Conservation (phyloP, 2,888 invertebrate genomes). For the Caenorhabditis afra region DNA sequence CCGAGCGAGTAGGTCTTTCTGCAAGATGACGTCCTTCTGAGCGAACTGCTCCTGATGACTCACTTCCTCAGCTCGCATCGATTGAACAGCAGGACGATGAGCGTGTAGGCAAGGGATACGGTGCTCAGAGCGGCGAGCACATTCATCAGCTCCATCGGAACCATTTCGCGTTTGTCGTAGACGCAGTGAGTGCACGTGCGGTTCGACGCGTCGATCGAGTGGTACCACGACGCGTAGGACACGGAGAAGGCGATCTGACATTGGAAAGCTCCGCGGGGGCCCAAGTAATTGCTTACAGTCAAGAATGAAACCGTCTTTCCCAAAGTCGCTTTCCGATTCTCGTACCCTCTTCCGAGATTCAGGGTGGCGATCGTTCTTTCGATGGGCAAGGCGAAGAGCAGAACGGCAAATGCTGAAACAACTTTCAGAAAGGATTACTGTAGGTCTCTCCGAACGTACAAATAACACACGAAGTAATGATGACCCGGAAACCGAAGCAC, state of each 20-base stretch:
- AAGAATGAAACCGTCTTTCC: conserved; percentile 17
- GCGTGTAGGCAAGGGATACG: conserved; percentile 17
- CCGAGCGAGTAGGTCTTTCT: conserved; percentile 49
- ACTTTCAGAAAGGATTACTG: neutral
- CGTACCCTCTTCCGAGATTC: conserved; percentile 39
- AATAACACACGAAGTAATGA: conserved; percentile 15
- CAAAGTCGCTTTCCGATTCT: conserved; percentile 33
- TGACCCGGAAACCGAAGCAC: conserved; percentile 34
- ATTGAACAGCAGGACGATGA: conserved; percentile 31
- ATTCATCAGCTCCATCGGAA: conserved; percentile 27
- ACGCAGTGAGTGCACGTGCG: conserved; percentile 35
- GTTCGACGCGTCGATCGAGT: conserved; percentile 23
- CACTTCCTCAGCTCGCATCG: conserved; percentile 36
- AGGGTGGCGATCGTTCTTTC: conserved; percentile 42
- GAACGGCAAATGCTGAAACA: conserved; percentile 35
- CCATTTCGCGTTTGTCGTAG: conserved; percentile 23
- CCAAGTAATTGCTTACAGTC: conserved; percentile 18
- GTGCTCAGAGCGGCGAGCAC: conserved; percentile 9
- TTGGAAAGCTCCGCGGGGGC: neutral
- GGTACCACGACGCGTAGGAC: conserved; percentile 16
- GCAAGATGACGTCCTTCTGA: too few species aligned
- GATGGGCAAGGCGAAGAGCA: conserved; percentile 30
- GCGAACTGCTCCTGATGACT: neutral
- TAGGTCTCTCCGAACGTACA: too few species aligned
- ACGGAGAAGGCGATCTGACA: conserved; percentile 21